These are phyloP conservation scores for Lepidotrigona ventralis DNA, from an alignment of 1,140 invertebrate species.

Conservation along the genomic window DNA sequence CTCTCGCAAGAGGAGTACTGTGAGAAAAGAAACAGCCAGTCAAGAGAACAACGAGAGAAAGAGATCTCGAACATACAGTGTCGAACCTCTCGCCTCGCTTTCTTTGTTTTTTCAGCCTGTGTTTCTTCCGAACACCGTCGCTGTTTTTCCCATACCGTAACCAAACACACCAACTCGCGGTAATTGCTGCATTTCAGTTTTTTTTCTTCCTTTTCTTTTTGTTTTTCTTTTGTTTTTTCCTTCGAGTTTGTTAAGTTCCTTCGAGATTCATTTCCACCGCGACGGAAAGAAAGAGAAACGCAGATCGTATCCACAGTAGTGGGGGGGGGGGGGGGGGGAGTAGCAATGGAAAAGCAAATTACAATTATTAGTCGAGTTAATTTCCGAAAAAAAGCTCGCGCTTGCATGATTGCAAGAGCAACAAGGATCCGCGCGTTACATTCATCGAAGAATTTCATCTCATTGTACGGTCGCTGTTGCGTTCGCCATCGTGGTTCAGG, in stretches of 20 bases:
- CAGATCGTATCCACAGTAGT: neutral
- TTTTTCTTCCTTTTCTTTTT: too few species aligned
- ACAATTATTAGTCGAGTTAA: too few species aligned
- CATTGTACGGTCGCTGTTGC: neutral
- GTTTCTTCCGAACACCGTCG: neutral
- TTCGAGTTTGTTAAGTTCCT: neutral
- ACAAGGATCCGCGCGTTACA: neutral
- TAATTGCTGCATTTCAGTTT: neutral
- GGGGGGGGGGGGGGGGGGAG: too few species aligned
- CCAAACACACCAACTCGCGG: neutral
- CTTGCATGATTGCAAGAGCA: neutral
- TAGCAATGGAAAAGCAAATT: too few species aligned
- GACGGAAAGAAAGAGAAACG: neutral
- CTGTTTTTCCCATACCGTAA: neutral
- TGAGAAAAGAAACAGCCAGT: neutral
- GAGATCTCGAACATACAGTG: conserved; percentile 1
- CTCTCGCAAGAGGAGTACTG: neutral
- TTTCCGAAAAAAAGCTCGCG: too few species aligned
- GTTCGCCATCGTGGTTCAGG: neutral
- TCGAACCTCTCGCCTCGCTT: neutral
- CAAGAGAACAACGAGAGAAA: conserved; percentile 7
- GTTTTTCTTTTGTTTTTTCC: too few species aligned
- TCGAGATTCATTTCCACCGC: neutral
- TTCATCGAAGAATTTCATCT: neutral
- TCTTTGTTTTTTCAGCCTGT: conserved; percentile 33